phyloP scores from a whole-genome alignment of 92 coral and sea anemone species.

The Meandrina meandrites region DNA sequence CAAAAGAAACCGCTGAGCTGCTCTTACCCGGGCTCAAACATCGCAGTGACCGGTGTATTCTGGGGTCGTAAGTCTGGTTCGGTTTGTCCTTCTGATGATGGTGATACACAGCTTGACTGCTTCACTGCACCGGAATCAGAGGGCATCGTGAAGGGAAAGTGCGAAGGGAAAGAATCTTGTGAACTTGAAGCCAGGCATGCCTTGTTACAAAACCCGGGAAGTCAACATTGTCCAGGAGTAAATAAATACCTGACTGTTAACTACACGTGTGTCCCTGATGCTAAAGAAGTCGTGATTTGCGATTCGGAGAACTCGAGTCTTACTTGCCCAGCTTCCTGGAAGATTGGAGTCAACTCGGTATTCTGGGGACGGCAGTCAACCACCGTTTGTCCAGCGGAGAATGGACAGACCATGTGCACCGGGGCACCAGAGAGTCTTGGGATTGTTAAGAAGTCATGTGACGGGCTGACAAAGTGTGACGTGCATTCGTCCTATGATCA shows the following conservation, averaged over 20 bases:
- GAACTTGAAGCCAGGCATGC: constrained; percentile 96
- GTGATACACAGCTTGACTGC: constrained; percentile 92
- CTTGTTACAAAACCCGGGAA: constrained; percentile 75
- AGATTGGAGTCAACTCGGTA: constrained; percentile 93
- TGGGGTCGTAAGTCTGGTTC: constrained; percentile 90
- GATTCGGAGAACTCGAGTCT: constrained; percentile 93
- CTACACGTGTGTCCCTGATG: constrained; percentile 98
- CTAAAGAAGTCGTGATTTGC: constrained; percentile 91
- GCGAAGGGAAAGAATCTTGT: constrained; percentile 97
- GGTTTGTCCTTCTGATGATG: constrained; percentile 97
- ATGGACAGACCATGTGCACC: constrained; percentile 97
- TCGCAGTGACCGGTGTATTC: constrained; percentile 92
- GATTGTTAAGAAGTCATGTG: constrained; percentile 93
- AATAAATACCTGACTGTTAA: constrained; percentile 91
- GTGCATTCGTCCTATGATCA: constrained; percentile 78
- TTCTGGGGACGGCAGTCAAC: constrained; percentile 99
- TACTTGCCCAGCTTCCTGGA: constrained; percentile 96
- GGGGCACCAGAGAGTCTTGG: constrained; percentile 98
- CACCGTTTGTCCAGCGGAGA: constrained; percentile 93
- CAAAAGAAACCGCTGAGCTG: constrained; percentile 96
- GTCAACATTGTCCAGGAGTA: constrained; percentile 90
- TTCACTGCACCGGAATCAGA: constrained; percentile 92
- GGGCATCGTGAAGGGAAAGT: constrained; percentile 93
- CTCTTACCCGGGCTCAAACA: constrained; percentile 93
- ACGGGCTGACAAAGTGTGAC: constrained; percentile 82